phyloP scores from a whole-genome alignment of 1,140 invertebrate genomes.

The Drosophila jambulina region DNA sequence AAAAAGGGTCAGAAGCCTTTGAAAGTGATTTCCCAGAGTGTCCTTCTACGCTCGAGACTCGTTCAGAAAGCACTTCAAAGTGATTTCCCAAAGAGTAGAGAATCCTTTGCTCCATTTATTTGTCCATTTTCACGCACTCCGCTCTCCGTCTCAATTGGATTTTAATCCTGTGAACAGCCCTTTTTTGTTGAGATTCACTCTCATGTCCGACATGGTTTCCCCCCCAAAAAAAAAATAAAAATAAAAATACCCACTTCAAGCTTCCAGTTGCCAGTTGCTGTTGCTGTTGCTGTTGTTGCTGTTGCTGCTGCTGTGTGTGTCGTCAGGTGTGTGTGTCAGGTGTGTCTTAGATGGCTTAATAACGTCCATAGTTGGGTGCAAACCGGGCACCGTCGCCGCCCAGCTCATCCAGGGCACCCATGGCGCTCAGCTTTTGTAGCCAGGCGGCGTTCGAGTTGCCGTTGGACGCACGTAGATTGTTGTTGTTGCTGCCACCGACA shows the following conservation, averaged over 20 bases:
- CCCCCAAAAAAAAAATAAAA: not conserved
- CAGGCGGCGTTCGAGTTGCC: constrained; percentile 67
- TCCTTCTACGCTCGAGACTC: constrained; percentile 23
- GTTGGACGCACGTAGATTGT: constrained; percentile 56
- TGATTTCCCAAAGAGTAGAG: constrained; percentile 9
- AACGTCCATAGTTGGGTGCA: constrained; percentile 56
- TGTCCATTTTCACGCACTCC: constrained; percentile 45
- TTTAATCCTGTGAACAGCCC: constrained; percentile 40
- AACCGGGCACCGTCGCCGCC: constrained; percentile 45
- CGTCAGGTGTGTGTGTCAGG: constrained; percentile 12
- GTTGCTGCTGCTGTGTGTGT: constrained; percentile 3
- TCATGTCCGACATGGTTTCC: constrained; percentile 25
- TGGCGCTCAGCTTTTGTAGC: constrained; percentile 71
- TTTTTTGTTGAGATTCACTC: constrained; percentile 9
- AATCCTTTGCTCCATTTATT: constrained; percentile 43
- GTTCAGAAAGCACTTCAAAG: constrained; percentile 43
- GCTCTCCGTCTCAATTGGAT: constrained; percentile 38
- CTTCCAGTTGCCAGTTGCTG: constrained; percentile 19
- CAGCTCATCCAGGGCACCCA: constrained; percentile 70
- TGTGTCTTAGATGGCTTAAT: constrained; percentile 18
- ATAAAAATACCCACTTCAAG: constrained; percentile 3
- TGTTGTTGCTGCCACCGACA: constrained; percentile 16
- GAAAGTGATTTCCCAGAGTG: constrained; percentile 39
- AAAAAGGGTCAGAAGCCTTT: constrained; percentile 20
- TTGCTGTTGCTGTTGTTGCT: constrained; percentile 20